Percentiles rank a stretch among this genome's conserved stretches.
Conservation (phyloP, 2,888 invertebrate genomes). For the Torymus auratus region DNA sequence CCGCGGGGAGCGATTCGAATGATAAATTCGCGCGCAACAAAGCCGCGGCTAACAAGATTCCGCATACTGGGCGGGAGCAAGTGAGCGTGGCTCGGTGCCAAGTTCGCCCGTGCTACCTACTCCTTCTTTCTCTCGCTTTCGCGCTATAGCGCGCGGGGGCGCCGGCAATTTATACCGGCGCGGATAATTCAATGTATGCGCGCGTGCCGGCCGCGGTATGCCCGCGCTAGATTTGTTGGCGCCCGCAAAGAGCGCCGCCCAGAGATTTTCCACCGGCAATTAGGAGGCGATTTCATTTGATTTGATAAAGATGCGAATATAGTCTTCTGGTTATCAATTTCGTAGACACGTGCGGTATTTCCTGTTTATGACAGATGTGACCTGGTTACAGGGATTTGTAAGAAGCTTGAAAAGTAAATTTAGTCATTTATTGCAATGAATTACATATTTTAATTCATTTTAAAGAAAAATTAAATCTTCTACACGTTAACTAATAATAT, state of each 20-base stretch:
- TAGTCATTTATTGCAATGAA: too few species aligned
- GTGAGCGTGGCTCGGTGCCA: constrained; percentile 46
- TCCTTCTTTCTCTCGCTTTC: constrained; percentile 31
- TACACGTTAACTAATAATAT: too few species aligned
- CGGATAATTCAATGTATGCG: constrained; percentile 50
- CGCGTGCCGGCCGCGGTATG: not conserved
- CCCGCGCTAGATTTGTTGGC: constrained; percentile 38
- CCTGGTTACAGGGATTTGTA: too few species aligned
- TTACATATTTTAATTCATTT: too few species aligned
- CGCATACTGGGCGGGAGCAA: constrained; percentile 25
- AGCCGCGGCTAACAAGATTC: constrained; percentile 20
- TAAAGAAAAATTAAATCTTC: too few species aligned
- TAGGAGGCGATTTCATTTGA: not conserved
- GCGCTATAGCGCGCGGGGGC: not conserved
- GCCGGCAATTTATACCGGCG: constrained; percentile 35
- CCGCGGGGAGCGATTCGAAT: constrained; percentile 16
- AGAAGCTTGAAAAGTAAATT: too few species aligned
- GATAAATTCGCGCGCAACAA: constrained; percentile 33
- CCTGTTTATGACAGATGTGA: too few species aligned
- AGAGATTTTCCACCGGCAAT: constrained; percentile 13
- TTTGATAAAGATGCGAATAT: not conserved
- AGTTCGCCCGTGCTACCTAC: not conserved
- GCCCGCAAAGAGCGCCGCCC: not conserved
- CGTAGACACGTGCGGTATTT: too few species aligned
- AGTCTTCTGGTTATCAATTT: too few species aligned